Conservation (phyloP, 2,888 invertebrate species). For the Halictus quadricinctus region DNA sequence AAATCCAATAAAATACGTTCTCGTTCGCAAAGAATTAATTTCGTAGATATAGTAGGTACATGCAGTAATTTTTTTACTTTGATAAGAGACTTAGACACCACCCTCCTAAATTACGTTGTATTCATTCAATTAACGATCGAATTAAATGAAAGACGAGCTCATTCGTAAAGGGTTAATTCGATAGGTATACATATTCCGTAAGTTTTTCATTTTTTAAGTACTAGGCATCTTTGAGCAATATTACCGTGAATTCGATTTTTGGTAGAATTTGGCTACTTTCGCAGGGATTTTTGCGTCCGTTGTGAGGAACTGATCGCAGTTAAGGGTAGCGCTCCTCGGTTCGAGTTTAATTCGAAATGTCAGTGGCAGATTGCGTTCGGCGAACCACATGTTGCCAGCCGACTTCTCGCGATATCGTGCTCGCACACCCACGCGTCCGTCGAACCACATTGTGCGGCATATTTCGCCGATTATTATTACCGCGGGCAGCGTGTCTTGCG, state of each 20-base stretch:
- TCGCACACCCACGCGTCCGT: slow-evolving; percentile 45
- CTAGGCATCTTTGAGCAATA: too few species aligned
- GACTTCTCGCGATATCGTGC: slow-evolving; percentile 56
- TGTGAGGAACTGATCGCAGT: slow-evolving; percentile 29
- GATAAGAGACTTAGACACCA: not conserved
- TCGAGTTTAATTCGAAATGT: slow-evolving; percentile 69
- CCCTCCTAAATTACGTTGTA: not conserved
- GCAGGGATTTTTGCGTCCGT: slow-evolving; percentile 10
- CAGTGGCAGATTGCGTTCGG: slow-evolving; percentile 78
- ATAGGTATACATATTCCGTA: too few species aligned
- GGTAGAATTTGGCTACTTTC: not conserved
- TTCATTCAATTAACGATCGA: too few species aligned
- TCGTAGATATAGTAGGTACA: not conserved
- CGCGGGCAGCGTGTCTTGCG: slow-evolving; percentile 41
- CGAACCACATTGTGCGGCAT: slow-evolving; percentile 57
- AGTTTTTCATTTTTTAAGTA: too few species aligned
- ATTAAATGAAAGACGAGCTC: too few species aligned
- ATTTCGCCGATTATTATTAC: slow-evolving; percentile 64
- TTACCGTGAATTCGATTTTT: not conserved
- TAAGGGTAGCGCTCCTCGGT: slow-evolving; percentile 57
- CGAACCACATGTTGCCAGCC: slow-evolving; percentile 74
- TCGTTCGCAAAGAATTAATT: not conserved
- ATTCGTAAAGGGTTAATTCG: too few species aligned
- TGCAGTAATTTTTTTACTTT: not conserved
- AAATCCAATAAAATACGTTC: too few species aligned